Evolutionary conservation across 2,113 vertebrate species (phyloP), one percentile per base, ranked within the genome.

Genomic region (Cyanistes caeruleus): DNA sequence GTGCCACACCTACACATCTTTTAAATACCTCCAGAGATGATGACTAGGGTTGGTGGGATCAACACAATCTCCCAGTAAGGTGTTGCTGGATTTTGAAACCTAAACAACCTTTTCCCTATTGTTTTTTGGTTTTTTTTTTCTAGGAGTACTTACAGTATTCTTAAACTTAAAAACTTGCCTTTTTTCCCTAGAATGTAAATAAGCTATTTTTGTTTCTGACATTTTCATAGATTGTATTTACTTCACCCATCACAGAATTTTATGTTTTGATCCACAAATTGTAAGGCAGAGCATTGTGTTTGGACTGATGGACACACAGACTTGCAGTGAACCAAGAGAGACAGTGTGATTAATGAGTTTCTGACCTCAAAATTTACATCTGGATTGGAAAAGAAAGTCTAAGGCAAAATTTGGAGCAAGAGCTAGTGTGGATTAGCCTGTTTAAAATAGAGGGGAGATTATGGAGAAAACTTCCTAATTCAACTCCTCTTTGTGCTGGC

Each of bases 211-310:
- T 51, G 79, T 81, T 75, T 4, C 15, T 59, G 33, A 31, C 1
- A 19, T 12, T 76, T 73, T 80, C 35, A 24, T 52, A 53, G 37
- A 33, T 20, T 83, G 13, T 33, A 80, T 76, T 76, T 85, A 53
- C 75, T 87, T 79, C 16, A 72, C 11, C 30, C n/a, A 23, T 73
- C 43, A 44, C 23, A 73, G 16, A 5, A 31, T 85, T 60, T 60
- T 58, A n/a, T 87, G 8, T 65, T 91, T 85, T 79, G 41, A 91
- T 74, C 75, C 76, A 70, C 75, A 70, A 76, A 76, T 15, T 90
- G 12, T n/a, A 75, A 53, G 78, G 65, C 44, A 76, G 41, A 20
- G n/a, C 3, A 8, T 92, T 86, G 11, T 59, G 43, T 48, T 90
- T 83, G 52, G 21, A 51, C 55, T 88, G 51, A 46, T 19, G 46